These are phyloP conservation scores for Papilio polytes DNA, from an alignment of 1,140 invertebrate genomes.

Conservation along the genomic window DNA sequence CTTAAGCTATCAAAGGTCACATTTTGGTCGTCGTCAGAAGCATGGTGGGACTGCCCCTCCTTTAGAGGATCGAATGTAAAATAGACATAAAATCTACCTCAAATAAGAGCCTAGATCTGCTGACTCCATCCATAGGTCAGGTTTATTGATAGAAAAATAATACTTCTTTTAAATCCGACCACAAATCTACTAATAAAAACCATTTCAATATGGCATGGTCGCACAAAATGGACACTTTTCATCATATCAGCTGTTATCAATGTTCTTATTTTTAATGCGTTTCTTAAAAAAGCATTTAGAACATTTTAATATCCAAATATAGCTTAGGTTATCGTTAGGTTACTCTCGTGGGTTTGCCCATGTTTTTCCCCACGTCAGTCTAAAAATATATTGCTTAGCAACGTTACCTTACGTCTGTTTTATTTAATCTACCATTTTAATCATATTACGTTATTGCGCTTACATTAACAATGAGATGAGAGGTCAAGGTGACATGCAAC, in stretches of 20 bases:
- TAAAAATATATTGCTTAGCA: not conserved
- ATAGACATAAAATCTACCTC: too few relatives aligned
- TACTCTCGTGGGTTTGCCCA: not conserved
- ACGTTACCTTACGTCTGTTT: not conserved
- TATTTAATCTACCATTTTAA: not conserved
- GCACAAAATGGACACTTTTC: too few relatives aligned
- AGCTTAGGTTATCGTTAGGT: not conserved
- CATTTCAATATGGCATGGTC: too few relatives aligned
- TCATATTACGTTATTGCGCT: not conserved
- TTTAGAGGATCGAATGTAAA: too few relatives aligned
- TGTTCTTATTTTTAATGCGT: not conserved
- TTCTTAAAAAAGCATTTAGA: not conserved
- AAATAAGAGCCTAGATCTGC: too few relatives aligned
- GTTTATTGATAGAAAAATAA: too few relatives aligned
- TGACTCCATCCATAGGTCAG: too few relatives aligned
- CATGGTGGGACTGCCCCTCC: too few relatives aligned
- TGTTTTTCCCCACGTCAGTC: not conserved
- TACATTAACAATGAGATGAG: slow-evolving; percentile 24
- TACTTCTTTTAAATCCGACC: too few relatives aligned
- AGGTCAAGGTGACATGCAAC: slow-evolving; percentile 43
- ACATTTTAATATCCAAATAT: not conserved
- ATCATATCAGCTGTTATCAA: not conserved
- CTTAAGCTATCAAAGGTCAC: too few relatives aligned
- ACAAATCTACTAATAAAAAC: too few relatives aligned
- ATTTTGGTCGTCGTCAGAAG: too few relatives aligned